These are phyloP conservation scores for Austrolebias charrua DNA, from an alignment of 2,797 vertebrate species.

Conservation along the genomic window DNA sequence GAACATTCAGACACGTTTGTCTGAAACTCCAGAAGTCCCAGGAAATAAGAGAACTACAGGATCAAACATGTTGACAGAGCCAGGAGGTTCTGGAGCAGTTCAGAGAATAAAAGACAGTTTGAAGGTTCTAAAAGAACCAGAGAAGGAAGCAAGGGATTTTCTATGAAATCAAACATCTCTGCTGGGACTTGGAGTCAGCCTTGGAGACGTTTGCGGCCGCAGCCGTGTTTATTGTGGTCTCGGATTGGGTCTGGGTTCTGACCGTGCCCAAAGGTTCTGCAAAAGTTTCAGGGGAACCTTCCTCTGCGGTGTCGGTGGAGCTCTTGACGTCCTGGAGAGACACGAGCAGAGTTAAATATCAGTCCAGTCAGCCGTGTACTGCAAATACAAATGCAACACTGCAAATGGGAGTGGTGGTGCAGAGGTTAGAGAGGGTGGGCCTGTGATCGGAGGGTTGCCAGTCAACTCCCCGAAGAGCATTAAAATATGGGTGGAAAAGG, in stretches of 20 bases:
- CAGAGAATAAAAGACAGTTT: conserved; percentile 2
- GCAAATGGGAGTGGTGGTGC: too few relatives aligned
- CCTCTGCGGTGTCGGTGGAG: conserved; percentile 49
- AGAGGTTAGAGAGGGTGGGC: too few relatives aligned
- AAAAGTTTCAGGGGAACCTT: conserved; percentile 54
- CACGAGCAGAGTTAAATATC: conserved; percentile 62
- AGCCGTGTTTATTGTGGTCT: conserved; percentile 78
- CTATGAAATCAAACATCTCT: conserved; percentile 79
- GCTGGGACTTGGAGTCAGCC: conserved; percentile 55
- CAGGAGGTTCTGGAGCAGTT: not conserved
- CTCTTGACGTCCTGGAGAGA: conserved; percentile 69
- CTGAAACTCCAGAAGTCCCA: not conserved
- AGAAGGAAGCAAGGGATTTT: not conserved
- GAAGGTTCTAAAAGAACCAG: not conserved
- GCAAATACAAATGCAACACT: not conserved
- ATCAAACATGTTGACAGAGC: not conserved
- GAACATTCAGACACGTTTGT: not conserved
- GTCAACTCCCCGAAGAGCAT: too few relatives aligned
- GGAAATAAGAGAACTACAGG: not conserved
- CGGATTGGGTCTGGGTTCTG: conserved; percentile 60
- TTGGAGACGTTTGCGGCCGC: conserved; percentile 59
- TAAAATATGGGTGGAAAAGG: too few relatives aligned
- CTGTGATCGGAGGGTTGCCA: too few relatives aligned
- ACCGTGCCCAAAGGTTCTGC: conserved; percentile 54
- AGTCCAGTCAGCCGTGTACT: conserved; percentile 37